A percentile compares a stretch with the other conserved stretches of the same genome.
Conservation (phyloP, 2,888 invertebrate genomes). For the Trypoxylon attenuatum region DNA sequence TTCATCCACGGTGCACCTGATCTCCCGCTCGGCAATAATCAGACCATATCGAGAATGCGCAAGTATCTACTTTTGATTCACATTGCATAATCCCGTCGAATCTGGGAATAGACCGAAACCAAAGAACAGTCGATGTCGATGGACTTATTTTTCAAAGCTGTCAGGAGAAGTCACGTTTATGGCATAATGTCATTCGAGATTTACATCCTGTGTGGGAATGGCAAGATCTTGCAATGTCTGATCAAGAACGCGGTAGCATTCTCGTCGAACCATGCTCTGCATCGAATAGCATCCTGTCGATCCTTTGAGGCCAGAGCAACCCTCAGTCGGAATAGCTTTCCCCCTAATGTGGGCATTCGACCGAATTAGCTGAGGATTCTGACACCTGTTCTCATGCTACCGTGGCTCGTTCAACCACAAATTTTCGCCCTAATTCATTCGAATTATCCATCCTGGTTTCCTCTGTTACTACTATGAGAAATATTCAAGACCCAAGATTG, state of each 20-base stretch:
- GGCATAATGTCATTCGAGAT: conserved; percentile 29
- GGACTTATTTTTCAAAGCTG: background rate
- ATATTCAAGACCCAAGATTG: no score
- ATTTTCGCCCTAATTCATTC: no score
- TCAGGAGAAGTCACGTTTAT: conserved; percentile 17
- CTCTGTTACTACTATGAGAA: no score
- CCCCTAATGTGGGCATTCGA: background rate
- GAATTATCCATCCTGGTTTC: no score
- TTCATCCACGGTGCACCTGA: background rate
- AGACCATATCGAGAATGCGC: background rate
- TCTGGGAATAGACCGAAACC: background rate
- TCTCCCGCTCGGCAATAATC: background rate
- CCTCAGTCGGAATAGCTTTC: no score
- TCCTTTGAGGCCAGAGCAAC: background rate
- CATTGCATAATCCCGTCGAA: background rate
- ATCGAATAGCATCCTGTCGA: conserved; percentile 1
- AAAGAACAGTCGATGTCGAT: background rate
- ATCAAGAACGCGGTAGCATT: conserved; percentile 14
- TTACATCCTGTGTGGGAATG: conserved; percentile 36
- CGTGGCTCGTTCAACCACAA: no score
- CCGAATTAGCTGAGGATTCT: no score
- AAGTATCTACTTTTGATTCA: background rate
- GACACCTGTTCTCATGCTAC: no score
- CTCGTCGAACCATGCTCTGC: conserved; percentile 1
- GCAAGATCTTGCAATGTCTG: conserved; percentile 30